Evolutionary conservation across 2,113 vertebrate genomes (phyloP).

Genomic region (Peromyscus polionotus): DNA sequence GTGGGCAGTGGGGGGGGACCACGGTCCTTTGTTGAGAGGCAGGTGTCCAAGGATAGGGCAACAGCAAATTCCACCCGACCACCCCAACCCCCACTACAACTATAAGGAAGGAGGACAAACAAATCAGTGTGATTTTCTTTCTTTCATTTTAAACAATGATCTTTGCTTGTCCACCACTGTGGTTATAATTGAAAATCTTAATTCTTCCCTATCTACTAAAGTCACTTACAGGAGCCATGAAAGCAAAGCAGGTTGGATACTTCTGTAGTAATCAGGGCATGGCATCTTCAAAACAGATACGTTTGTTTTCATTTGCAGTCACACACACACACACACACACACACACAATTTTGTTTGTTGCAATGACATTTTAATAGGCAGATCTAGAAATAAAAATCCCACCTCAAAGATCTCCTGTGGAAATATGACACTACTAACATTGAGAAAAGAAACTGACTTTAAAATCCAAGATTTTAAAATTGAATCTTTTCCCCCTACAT

Average conservation of each 20-base stretch:
- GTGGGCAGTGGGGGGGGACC: conserved; percentile 32
- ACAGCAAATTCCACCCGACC: background rate
- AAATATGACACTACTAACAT: conserved; percentile 41
- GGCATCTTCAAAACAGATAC: conserved; percentile 59
- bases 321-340: background rate
- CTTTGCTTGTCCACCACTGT: conserved; percentile 70
- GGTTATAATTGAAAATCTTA: conserved; percentile 67
- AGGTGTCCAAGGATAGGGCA: conserved; percentile 68
- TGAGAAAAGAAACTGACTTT: conserved; percentile 54
- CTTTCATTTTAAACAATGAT: conserved; percentile 73
- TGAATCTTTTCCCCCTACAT: conserved; percentile 34
- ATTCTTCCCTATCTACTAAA: conserved; percentile 46
- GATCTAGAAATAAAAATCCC: conserved; percentile 35
- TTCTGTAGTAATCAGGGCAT: conserved; percentile 70
- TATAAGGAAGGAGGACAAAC: conserved; percentile 68
- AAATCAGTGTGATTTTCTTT: conserved; percentile 62
- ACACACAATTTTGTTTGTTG: conserved; percentile 30
- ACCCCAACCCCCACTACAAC: background rate
- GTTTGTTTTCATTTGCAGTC: conserved; percentile 59
- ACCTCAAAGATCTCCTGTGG: conserved; percentile 28
- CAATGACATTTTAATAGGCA: conserved; percentile 38
- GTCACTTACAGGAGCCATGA: conserved; percentile 38
- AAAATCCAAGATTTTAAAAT: conserved; percentile 54
- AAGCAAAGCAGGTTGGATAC: conserved; percentile 66
- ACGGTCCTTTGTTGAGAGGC: conserved; percentile 66